A percentile compares a stretch with the other conserved stretches of the same genome.
Conservation (phyloP, 2,797 vertebrate genomes). For the Aselliscus stoliczkanus region DNA sequence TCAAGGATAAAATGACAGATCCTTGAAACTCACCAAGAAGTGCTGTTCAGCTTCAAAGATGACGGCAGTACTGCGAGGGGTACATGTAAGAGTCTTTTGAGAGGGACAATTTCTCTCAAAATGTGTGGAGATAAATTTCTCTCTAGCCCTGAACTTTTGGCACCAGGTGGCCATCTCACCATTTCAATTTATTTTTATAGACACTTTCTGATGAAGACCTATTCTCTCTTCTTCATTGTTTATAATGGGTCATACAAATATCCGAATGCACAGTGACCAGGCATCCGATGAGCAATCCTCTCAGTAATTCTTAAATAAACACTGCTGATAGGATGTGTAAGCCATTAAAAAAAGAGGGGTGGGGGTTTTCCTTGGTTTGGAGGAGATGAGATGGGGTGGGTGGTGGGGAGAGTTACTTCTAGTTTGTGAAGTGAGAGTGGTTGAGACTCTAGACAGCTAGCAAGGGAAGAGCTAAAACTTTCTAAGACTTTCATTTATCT, state of each 20-base stretch:
- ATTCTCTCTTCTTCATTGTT: slow-evolving; percentile 54
- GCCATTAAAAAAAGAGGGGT: background rate
- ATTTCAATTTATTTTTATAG: slow-evolving; percentile 70
- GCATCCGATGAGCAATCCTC: slow-evolving; percentile 17
- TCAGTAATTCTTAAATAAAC: slow-evolving; percentile 32
- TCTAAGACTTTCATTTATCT: slow-evolving; percentile 81
- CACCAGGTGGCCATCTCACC: slow-evolving; percentile 56
- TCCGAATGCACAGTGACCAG: background rate
- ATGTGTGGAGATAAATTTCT: slow-evolving; percentile 49
- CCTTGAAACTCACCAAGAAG: slow-evolving; percentile 48
- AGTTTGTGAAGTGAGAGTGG: background rate
- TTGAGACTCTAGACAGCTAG: background rate
- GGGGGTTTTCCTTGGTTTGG: background rate
- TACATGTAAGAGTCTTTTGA: slow-evolving; percentile 47
- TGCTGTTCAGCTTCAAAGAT: background rate
- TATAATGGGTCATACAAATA: slow-evolving; percentile 20
- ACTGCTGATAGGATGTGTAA: background rate
- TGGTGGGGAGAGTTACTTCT: background rate
- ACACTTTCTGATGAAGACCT: slow-evolving; percentile 50
- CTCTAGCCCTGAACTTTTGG: slow-evolving; percentile 52
- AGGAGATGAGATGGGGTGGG: background rate
- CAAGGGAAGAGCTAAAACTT: slow-evolving; percentile 66
- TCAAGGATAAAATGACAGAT: slow-evolving; percentile 30
- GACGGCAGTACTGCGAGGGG: background rate
- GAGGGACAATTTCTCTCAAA: slow-evolving; percentile 52